Conservation (phyloP, 2,888 invertebrate species). For the Branchipolynoe longqiensis region DNA sequence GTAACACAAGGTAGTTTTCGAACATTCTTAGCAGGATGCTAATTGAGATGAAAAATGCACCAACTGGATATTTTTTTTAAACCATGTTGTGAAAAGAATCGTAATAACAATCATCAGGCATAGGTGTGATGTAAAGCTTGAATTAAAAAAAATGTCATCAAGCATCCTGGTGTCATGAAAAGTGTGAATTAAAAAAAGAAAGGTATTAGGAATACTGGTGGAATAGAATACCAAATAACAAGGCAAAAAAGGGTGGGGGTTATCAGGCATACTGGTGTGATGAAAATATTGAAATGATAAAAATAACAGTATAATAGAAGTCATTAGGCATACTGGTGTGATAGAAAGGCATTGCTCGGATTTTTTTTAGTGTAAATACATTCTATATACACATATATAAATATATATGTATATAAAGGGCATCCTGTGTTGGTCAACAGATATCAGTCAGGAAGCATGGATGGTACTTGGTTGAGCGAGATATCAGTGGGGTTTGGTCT, state of each 20-base stretch:
- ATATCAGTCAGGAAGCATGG: conserved; percentile 34
- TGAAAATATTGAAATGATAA: no score
- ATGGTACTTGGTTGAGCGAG: conserved; percentile 36
- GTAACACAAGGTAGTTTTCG: no score
- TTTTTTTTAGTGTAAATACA: not conserved
- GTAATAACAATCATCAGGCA: not conserved
- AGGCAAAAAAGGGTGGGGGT: not conserved
- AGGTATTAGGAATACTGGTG: no score
- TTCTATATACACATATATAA: no score
- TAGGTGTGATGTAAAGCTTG: not conserved
- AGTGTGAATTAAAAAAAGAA: no score
- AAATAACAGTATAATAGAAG: no score
- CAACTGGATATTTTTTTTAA: no score
- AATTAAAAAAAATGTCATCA: no score
- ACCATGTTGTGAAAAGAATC: not conserved
- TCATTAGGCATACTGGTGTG: conserved; percentile 1
- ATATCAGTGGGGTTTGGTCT: conserved; percentile 26
- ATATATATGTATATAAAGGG: conserved; percentile 7
- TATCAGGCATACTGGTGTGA: conserved; percentile 17
- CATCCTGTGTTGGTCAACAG: conserved; percentile 39
- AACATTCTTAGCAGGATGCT: no score
- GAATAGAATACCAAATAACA: not conserved
- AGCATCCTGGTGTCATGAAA: no score
- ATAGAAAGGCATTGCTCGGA: conserved; percentile 3
- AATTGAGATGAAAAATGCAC: no score